Conservation (phyloP, 2,113 vertebrate genomes). For the Thymallus thymallus region DNA sequence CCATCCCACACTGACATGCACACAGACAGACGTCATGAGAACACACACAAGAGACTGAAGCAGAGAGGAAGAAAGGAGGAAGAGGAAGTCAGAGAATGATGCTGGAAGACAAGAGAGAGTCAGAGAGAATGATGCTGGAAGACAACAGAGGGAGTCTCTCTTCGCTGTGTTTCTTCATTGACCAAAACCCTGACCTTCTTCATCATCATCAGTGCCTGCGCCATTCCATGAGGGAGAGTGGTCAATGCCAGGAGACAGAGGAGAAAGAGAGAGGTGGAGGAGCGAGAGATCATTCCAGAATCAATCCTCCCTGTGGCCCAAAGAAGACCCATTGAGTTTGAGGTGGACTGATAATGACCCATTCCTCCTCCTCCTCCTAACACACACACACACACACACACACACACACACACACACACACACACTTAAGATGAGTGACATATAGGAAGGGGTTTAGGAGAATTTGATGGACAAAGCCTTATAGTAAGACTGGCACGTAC, state of each 20-base stretch:
- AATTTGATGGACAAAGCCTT: slow-evolving; percentile 56
- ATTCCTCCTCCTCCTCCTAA: slow-evolving; percentile 10
- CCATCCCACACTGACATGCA: slow-evolving; percentile 17
- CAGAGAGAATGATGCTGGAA: neutral
- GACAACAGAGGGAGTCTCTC: neutral
- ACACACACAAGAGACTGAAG: slow-evolving; percentile 12
- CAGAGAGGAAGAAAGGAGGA: slow-evolving; percentile 6
- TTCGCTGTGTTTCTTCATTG: slow-evolving; percentile 10
- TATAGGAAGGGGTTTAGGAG: slow-evolving; percentile 28
- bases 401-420: slow-evolving; percentile 7
- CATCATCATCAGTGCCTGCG: slow-evolving; percentile 56
- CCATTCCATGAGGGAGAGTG: slow-evolving; percentile 39
- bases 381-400: too few relatives aligned
- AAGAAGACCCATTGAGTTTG: slow-evolving; percentile 56
- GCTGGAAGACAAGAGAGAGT: too few relatives aligned
- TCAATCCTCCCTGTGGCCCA: slow-evolving; percentile 59
- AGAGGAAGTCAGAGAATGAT: neutral
- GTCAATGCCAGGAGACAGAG: slow-evolving; percentile 62
- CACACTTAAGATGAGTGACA: slow-evolving; percentile 47
- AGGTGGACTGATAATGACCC: slow-evolving; percentile 60
- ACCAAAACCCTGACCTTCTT: slow-evolving; percentile 46
- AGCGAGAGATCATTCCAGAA: slow-evolving; percentile 35
- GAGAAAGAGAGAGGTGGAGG: slow-evolving; percentile 26
- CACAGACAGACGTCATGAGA: slow-evolving; percentile 49
- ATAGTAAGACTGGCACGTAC: slow-evolving; percentile 40